A percentile compares a stretch with the other conserved stretches of the same genome.
phyloP scores from a whole-genome alignment of 2,888 invertebrate species.

The Drosophila vallismaia region DNA sequence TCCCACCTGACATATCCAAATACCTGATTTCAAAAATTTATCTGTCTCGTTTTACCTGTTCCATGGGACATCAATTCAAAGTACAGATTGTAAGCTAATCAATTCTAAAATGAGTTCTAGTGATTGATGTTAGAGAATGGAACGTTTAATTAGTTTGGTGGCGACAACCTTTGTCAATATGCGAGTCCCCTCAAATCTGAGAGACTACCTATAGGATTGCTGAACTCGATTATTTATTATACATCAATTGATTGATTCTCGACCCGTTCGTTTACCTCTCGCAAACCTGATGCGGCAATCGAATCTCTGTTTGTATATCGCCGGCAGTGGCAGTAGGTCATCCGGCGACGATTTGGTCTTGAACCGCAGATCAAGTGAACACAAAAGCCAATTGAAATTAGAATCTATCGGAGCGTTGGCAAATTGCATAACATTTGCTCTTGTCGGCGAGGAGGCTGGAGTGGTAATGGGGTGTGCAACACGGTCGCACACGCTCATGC shows the following conservation, averaged over 20 bases:
- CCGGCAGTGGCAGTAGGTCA: slow-evolving; percentile 34
- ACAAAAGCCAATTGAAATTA: slow-evolving; percentile 48
- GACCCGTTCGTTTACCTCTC: slow-evolving; percentile 60
- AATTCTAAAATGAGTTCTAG: neutral
- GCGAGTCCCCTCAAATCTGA: slow-evolving; percentile 10
- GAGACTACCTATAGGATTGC: slow-evolving; percentile 5
- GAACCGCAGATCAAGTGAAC: slow-evolving; percentile 68
- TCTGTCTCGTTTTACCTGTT: neutral
- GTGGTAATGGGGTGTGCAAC: slow-evolving; percentile 4
- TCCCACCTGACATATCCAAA: neutral
- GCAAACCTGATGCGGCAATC: slow-evolving; percentile 39
- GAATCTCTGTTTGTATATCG: slow-evolving; percentile 14
- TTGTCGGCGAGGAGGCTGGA: slow-evolving; percentile 5
- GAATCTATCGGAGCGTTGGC: slow-evolving; percentile 42
- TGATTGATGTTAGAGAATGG: neutral
- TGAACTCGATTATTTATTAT: slow-evolving; percentile 10
- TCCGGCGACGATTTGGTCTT: slow-evolving; percentile 48
- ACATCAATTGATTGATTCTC: slow-evolving; percentile 50
- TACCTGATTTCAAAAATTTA: neutral
- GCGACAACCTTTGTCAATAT: slow-evolving; percentile 33
- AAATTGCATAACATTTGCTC: slow-evolving; percentile 51
- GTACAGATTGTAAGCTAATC: neutral
- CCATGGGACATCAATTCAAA: neutral
- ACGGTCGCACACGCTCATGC: slow-evolving; percentile 7
- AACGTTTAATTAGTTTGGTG: slow-evolving; percentile 18